Base-by-base conservation (phyloP, 1,140 invertebrate genomes). In the Dufourea novaeangliae region DNA sequence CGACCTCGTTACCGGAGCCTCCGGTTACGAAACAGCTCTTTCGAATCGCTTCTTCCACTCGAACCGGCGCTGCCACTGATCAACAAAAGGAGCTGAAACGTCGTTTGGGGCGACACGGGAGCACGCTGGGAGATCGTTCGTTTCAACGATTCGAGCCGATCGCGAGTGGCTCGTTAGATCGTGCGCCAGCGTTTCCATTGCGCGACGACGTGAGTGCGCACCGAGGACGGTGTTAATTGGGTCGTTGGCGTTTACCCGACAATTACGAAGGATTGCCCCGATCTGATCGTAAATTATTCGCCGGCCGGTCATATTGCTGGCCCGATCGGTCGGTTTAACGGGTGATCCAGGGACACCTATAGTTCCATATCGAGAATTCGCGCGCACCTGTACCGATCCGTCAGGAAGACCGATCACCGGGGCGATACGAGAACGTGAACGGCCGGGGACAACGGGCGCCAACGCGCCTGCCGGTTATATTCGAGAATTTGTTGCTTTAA, bases 381-480 rank as follows among this genome's bases (percentile, higher is more conserved):
- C 86, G 67, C 83, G 84, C 89, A 89, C 88, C 89, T 90, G 89
- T 90, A 85, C 81, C 89, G 87, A 90, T 90, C 87, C 88, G 89
- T 90, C 88, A 89, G 82, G 73, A 78, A 86, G 85, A 87, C 84
- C 85, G 89, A 89, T 89, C 83, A 79, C 75, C 80, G 69, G n/a
- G 29, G 78, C 85, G 89, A 90, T 89, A 89, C 82, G 82, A 67
- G 20, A 50, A 50, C 46, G 46, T n/a, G 46, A 50, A 73, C 78
- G 59, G 22, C 29, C 81, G 84, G 80, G 84, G 80, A 89, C 84
- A 85, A 83, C 77, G 79, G 80, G 69, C 80, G 75, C 83, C 83
- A 82, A 83, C 76, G 82, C 66, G 78, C 71, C 80, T 79, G 52
- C 57, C 74, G 46, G 46, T n/a, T 22, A 50, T 50, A 67, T 44